phyloP scores from a whole-genome alignment of 2,113 vertebrate genomes.

The Varanus komodoensis region DNA sequence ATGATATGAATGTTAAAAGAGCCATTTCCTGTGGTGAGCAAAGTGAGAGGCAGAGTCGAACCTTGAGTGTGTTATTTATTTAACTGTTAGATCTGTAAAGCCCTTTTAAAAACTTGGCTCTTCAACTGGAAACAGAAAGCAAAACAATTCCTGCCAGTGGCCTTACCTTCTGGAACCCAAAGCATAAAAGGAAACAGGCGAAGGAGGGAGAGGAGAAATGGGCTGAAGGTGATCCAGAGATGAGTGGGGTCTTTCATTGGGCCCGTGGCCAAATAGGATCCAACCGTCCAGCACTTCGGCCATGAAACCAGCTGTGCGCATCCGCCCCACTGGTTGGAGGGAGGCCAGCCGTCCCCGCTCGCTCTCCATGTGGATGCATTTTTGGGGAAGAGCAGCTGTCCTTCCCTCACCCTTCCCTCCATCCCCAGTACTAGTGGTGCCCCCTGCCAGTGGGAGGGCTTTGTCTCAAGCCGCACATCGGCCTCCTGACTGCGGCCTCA shows the following conservation, averaged over 20 bases:
- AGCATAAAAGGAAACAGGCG: too few species aligned
- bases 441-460: neutral
- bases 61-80: too few species aligned
- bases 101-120: too few species aligned
- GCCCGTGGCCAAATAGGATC: neutral
- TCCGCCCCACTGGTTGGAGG: neutral
- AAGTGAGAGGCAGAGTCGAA: too few species aligned
- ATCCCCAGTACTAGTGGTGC: rapidly evolving
- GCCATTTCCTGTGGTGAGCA: too few species aligned
- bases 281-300: neutral
- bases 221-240: neutral
- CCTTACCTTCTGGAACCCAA: too few species aligned
- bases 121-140: too few species aligned
- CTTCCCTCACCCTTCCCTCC: neutral
- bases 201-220: too few species aligned
- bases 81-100: too few species aligned
- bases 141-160: too few species aligned
- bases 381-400: neutral
- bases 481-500: rapidly evolving
- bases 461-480: neutral
- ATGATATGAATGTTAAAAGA: too few species aligned
- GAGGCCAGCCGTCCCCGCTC: neutral
- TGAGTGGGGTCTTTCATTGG: neutral
- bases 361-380: neutral
- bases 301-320: too few species aligned